Conservation (phyloP, 2,888 invertebrate species). For the Morinoia aosen region DNA sequence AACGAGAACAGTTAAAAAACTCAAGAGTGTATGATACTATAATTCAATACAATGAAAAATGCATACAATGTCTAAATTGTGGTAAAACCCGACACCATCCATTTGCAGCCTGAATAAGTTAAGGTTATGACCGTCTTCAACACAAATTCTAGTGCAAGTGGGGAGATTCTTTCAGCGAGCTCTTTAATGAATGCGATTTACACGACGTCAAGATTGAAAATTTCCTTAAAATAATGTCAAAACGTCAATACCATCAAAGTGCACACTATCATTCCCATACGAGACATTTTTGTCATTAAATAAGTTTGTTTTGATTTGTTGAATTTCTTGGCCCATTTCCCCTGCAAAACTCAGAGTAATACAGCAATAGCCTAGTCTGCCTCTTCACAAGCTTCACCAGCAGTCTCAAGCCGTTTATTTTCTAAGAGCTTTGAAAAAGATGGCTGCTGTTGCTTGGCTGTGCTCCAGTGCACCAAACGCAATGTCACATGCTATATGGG, state of each 20-base stretch:
- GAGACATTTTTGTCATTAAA: background rate
- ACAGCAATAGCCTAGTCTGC: background rate
- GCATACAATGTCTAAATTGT: background rate
- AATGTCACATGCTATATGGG: conserved; percentile 35
- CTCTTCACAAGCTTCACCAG: background rate
- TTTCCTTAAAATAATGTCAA: background rate
- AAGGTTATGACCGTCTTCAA: background rate
- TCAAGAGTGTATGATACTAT: background rate
- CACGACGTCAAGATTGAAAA: background rate
- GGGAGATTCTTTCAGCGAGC: no score
- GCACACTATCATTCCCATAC: background rate
- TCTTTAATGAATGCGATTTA: background rate
- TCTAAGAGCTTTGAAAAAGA: background rate
- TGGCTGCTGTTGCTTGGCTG: background rate
- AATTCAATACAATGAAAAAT: background rate
- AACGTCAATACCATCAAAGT: background rate
- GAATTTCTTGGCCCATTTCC: background rate
- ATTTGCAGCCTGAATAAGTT: background rate
- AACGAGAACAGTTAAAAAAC: background rate
- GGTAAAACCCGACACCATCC: background rate
- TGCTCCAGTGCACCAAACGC: conserved; percentile 2
- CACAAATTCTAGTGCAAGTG: background rate
- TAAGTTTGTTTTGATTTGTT: background rate
- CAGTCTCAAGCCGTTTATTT: background rate
- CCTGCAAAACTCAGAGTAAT: background rate